phyloP scores from a whole-genome alignment of 1,140 invertebrate genomes.

The Euwallacea fornicatus region DNA sequence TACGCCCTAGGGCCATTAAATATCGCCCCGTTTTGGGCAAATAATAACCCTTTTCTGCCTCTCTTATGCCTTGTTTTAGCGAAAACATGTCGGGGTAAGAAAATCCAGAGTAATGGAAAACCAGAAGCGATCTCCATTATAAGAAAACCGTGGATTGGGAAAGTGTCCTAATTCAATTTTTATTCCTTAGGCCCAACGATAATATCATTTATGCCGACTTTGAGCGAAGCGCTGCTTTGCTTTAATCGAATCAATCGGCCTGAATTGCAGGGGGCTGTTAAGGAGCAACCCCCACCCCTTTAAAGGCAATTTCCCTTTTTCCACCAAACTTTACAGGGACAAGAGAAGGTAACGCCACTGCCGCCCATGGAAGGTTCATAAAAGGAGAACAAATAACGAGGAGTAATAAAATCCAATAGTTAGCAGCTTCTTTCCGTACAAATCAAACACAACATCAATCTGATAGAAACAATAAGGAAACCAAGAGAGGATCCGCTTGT shows the following conservation, averaged over 20 bases:
- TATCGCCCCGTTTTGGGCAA: background rate
- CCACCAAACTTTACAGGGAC: too few species aligned
- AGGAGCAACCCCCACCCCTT: background rate
- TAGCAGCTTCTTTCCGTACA: conserved; percentile 34
- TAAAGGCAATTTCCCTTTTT: too few species aligned
- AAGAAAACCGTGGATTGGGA: background rate
- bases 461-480: conserved; percentile 39
- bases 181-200: conserved; percentile 4
- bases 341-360: conserved; percentile 9
- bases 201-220: conserved; percentile 17
- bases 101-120: background rate
- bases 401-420: conserved; percentile 37
- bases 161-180: conserved; percentile 19
- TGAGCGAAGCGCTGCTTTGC: conserved; percentile 18
- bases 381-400: conserved; percentile 9
- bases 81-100: background rate
- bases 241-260: conserved; percentile 17
- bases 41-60: conserved; percentile 1
- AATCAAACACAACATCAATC: conserved; percentile 37
- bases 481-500: conserved; percentile 7
- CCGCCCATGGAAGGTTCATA: background rate
- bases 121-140: background rate
- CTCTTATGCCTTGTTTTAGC: background rate
- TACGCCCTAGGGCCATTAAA: conserved; percentile 2
- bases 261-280: conserved; percentile 6